A percentile compares a stretch with the other conserved stretches of the same genome.
phyloP scores from a whole-genome alignment of 2,797 vertebrate genomes.

The Hybognathus amarus region DNA sequence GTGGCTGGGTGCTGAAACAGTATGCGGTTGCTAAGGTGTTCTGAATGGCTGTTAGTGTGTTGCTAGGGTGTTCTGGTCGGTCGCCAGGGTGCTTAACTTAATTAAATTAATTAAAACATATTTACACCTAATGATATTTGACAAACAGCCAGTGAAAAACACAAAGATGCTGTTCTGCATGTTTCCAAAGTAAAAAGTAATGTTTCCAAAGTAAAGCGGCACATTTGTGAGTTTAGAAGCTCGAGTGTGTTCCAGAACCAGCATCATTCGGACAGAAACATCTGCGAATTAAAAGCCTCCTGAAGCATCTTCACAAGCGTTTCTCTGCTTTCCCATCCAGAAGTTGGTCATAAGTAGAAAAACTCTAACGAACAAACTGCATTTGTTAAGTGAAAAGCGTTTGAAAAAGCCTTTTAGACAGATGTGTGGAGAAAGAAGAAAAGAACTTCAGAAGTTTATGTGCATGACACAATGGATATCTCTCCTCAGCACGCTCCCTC shows the following conservation, averaged over 20 bases:
- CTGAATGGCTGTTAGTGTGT: too few species aligned
- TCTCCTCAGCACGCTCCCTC: constrained; percentile 35
- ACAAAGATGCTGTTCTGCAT: neutral
- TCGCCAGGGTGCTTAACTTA: too few species aligned
- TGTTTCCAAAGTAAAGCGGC: neutral
- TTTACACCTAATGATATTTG: too few species aligned
- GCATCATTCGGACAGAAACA: neutral
- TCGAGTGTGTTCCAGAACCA: neutral
- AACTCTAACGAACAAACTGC: constrained; percentile 9
- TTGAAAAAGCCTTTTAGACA: constrained; percentile 36
- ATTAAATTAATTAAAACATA: too few species aligned
- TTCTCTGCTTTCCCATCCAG: neutral
- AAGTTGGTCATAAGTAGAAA: neutral
- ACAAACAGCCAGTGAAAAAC: too few species aligned
- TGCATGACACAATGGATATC: constrained; percentile 53
- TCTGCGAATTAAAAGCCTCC: neutral
- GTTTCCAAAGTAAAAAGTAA: too few species aligned
- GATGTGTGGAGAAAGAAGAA: constrained; percentile 35
- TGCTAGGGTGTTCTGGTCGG: too few species aligned
- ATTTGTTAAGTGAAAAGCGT: constrained; percentile 21
- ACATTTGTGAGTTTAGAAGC: neutral
- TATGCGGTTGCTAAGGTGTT: too few species aligned
- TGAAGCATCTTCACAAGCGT: neutral
- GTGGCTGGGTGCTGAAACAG: too few species aligned
- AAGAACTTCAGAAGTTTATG: constrained; percentile 46